Conservation (phyloP, 2,797 vertebrate species). For the Sternotherus odoratus region DNA sequence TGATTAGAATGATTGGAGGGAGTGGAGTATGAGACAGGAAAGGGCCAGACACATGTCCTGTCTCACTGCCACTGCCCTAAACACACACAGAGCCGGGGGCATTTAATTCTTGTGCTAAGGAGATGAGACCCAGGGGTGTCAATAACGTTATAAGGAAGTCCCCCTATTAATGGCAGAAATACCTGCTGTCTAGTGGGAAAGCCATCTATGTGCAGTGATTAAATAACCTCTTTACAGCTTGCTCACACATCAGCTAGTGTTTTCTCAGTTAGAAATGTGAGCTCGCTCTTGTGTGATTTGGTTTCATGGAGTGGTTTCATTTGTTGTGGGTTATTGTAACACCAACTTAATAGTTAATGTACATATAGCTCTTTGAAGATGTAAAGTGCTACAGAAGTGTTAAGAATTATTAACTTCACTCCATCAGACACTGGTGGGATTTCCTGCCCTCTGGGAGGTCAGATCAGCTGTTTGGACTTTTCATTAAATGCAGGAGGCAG, state of each 20-base stretch:
- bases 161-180: background rate
- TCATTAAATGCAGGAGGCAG: background rate
- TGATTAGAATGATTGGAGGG: background rate
- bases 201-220: background rate
- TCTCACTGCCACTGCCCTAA: background rate
- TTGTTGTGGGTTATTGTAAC: background rate
- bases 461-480: slow-evolving; percentile 24
- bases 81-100: background rate
- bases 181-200: background rate
- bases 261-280: slow-evolving; percentile 26
- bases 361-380: background rate
- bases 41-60: background rate
- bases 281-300: background rate
- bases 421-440: slow-evolving; percentile 31
- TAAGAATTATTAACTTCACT: slow-evolving; percentile 14
- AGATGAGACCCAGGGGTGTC: background rate
- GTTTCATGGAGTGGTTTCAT: background rate
- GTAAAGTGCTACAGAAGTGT: background rate
- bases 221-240: background rate
- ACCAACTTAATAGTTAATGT: background rate
- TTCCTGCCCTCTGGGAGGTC: slow-evolving; percentile 27
- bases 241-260: background rate
- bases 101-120: background rate
- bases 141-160: background rate
- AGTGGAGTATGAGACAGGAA: background rate